Evolutionary conservation across 2,888 invertebrate species (phyloP), one percentile per base, ranked within the genome.

Genomic region (Acanthosepion pharaonis): DNA sequence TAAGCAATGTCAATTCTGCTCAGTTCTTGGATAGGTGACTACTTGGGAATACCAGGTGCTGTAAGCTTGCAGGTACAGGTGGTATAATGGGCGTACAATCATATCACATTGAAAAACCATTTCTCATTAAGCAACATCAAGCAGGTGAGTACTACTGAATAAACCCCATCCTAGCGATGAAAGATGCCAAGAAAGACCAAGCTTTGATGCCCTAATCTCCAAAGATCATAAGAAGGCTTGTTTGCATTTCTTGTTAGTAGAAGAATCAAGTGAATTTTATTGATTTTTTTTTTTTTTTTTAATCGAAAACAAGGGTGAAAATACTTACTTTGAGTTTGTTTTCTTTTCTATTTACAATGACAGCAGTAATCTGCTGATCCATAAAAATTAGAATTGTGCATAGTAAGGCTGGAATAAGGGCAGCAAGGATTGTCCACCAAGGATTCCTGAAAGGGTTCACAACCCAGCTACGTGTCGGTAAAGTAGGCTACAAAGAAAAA

Each of bases 321-420:
- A 92, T 28, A 95, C 95, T 95, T 97, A 98, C 98, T 98, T 99
- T 99, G 95, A 99, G 98, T 97, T 99, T 99, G 97, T 99, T 99
- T 97, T 99, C 99, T 97, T 99, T 99, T 92, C 99, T 98, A 97
- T 99, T 99, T 59, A 99, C 98, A 97, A 99, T 99, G 59, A 99
- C 99, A 94, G 99, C 99, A 6, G 99, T 99, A 96, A 99, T 99
- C 98, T 99, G 99, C 97, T 99, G 99, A 98, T 99, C 99, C 99
- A 99, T 99, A 97, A 99, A 99, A 97, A 99, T 99, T 49, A 99
- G 98, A 97, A 99, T 99, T 48, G 99, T 99, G 94, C 99, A 99
- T 64, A 99, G 98, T 94, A 99, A 97, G 42, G 99, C 99, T 4
- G 99, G 99, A 49, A 99, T 98, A 94, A 98, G 97, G 0, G 99